A percentile compares a stretch with the other conserved stretches of the same genome.
phyloP scores from a whole-genome alignment of 1,140 invertebrate genomes.

The Acromyrmex charruanus region DNA sequence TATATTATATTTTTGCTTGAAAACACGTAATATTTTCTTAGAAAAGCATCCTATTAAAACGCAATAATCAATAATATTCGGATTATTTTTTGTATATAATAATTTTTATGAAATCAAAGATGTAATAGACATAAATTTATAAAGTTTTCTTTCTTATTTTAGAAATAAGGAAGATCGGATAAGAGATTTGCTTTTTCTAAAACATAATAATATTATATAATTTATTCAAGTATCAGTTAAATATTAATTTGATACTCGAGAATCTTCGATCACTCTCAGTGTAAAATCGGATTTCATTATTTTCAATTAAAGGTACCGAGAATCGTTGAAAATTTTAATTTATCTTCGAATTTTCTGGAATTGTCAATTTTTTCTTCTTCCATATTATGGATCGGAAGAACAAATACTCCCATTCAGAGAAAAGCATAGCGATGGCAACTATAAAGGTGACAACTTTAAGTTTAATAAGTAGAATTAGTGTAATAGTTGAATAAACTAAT shows the following conservation, averaged over 20 bases:
- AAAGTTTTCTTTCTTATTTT: neutral
- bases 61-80: neutral
- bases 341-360: slow-evolving; percentile 4
- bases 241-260: slow-evolving; percentile 5
- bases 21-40: neutral
- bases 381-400: neutral
- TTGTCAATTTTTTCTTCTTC: neutral
- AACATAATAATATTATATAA: neutral
- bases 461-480: too few species aligned
- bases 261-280: neutral
- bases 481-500: too few species aligned
- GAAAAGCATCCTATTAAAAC: neutral
- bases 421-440: too few species aligned
- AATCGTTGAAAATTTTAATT: slow-evolving; percentile 14
- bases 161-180: neutral
- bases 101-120: neutral
- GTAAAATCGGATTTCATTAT: neutral
- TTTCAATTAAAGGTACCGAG: slow-evolving; percentile 8
- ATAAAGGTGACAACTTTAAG: too few species aligned
- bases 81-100: neutral
- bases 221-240: neutral
- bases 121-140: neutral
- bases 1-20: neutral
- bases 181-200: neutral
- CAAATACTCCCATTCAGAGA: neutral